Evolutionary conservation across 2,113 vertebrate genomes (phyloP), one percentile per base, ranked within the genome.

Genomic region (Anolis carolinensis): DNA sequence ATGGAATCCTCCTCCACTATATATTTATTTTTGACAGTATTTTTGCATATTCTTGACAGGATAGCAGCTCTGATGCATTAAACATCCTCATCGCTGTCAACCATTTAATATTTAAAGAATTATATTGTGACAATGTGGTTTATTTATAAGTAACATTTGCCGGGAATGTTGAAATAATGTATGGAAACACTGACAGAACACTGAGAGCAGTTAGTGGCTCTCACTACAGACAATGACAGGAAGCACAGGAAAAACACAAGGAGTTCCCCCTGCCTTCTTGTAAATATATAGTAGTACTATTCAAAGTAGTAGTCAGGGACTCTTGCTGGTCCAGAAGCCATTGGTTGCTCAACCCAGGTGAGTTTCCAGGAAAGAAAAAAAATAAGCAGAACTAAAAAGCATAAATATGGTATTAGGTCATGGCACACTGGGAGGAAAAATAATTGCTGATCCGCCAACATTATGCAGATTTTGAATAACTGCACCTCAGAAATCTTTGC

Each of bases 21-120:
- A 90, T 84, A 71, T 82, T 91, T 88, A 85, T 86, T 95, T 79
- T 89, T 50, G 89, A 93, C 30, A 83, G 52, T 10, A 52, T 77
- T 85, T 20, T 62, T 72, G 77, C 67, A 86, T 88, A 78, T 76
- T 95, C 89, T 85, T 90, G 11, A 90, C 62, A 76, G 81, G 1
- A 88, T 23, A 88, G n/a, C 11, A 89, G 87, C 88, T 83, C 30
- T 65, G 71, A 85, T 82, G 1, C 78, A 85, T 90, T 87, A 18
- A 70, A 79, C 27, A 32, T 39, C 14, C 48, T 63, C 7, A 79
- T 0, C 18, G 77, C 34, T 50, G 79, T 59, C 10, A 91, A 83
- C 39, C 5, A 62, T 71, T 23, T 67, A 32, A 70, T 78, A 90
- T 67, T 90, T 86, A 81, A 73, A 76, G 30, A 87, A 18, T 20